phyloP scores from a whole-genome alignment of 2,888 invertebrate species.

The Plutella xylostella region DNA sequence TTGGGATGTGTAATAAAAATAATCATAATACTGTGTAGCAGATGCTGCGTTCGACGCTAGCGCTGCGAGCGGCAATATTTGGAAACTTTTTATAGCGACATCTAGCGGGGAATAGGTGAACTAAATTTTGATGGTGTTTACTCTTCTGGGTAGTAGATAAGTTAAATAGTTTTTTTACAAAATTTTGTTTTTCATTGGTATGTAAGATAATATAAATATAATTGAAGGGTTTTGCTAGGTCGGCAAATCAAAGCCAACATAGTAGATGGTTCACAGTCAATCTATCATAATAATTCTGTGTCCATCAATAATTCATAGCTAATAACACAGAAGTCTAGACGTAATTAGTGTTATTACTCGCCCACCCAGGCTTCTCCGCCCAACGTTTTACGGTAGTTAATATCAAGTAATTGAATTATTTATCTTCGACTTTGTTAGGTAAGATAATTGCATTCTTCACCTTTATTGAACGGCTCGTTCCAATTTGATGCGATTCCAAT shows the following conservation, averaged over 20 bases:
- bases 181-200: too few species aligned
- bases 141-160: too few species aligned
- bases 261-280: too few species aligned
- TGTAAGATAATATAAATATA: too few species aligned
- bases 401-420: slow-evolving; percentile 49
- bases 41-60: slow-evolving; percentile 26
- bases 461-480: slow-evolving; percentile 32
- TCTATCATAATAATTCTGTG: too few species aligned
- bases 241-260: too few species aligned
- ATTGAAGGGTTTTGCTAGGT: too few species aligned
- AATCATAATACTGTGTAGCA: slow-evolving; percentile 34
- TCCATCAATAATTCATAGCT: slow-evolving; percentile 61
- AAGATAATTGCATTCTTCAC: slow-evolving; percentile 40
- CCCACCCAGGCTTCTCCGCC: slow-evolving; percentile 42
- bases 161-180: too few species aligned
- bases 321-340: slow-evolving; percentile 55
- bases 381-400: slow-evolving; percentile 6
- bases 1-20: slow-evolving; percentile 37
- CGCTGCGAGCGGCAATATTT: slow-evolving; percentile 23
- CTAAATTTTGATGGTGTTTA: too few species aligned
- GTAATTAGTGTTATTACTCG: slow-evolving; percentile 63
- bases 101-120: slow-evolving; percentile 42
- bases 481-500: background rate
- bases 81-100: slow-evolving; percentile 33
- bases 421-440: slow-evolving; percentile 43